phyloP scores from a whole-genome alignment of 2,113 vertebrate species.

The Columba janthina region DNA sequence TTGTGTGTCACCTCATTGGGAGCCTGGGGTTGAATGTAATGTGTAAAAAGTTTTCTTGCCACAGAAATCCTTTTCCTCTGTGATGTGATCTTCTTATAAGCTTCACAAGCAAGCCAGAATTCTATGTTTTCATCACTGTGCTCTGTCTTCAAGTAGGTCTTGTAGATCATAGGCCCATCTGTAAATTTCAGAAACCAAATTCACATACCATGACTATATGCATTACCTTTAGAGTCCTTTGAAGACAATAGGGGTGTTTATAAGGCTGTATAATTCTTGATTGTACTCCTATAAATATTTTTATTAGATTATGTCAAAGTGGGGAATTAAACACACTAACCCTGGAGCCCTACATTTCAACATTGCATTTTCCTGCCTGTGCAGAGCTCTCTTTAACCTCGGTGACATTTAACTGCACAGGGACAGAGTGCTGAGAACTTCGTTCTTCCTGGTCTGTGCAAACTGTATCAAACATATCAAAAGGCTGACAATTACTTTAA shows the following conservation, averaged over 20 bases:
- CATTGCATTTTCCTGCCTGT: background rate
- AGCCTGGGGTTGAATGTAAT: slow-evolving; percentile 66
- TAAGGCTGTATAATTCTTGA: background rate
- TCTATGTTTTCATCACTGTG: slow-evolving; percentile 70
- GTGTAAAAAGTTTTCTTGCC: slow-evolving; percentile 70
- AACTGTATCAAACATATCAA: background rate
- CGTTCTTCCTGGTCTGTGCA: background rate
- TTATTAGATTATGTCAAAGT: background rate
- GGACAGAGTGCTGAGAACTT: background rate
- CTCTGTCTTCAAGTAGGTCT: slow-evolving; percentile 71
- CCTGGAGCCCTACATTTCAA: background rate
- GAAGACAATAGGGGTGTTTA: background rate
- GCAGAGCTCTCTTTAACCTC: background rate
- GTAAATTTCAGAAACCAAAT: slow-evolving; percentile 20
- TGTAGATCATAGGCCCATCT: slow-evolving; percentile 65
- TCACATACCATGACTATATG: background rate
- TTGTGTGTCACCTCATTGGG: slow-evolving; percentile 62
- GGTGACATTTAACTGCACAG: background rate
- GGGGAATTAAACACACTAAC: background rate
- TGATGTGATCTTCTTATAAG: slow-evolving; percentile 66
- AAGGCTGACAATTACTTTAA: background rate
- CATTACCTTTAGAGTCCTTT: background rate
- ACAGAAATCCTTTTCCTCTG: slow-evolving; percentile 45
- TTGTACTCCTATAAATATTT: background rate
- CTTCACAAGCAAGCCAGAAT: slow-evolving; percentile 74